Conservation (phyloP, 2,888 invertebrate genomes). For the Netelia fuscicornis region DNA sequence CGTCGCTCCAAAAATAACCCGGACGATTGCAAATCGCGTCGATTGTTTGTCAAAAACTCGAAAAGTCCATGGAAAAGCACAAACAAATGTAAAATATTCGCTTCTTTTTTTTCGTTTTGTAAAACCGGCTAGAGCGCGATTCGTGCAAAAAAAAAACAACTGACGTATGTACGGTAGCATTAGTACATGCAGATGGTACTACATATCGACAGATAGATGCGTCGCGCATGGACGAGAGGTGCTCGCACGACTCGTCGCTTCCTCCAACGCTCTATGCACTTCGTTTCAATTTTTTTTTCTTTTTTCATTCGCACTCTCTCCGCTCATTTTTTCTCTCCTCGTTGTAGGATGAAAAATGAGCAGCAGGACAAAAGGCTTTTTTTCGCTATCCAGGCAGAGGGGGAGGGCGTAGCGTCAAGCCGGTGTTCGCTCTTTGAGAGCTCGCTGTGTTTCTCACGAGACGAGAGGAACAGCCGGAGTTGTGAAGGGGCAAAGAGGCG, state of each 20-base stretch:
- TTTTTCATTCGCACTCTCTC: conserved; percentile 19
- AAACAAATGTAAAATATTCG: too few relatives aligned
- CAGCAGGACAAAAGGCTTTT: conserved; percentile 66
- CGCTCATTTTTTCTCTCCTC: conserved; percentile 49
- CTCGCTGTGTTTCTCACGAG: conserved; percentile 59
- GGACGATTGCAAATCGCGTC: too few relatives aligned
- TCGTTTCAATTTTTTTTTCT: conserved; percentile 43
- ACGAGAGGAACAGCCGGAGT: conserved; percentile 28
- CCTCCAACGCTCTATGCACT: conserved; percentile 41
- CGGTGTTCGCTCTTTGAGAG: conserved; percentile 62
- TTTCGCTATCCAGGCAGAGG: conserved; percentile 43
- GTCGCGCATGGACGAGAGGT: neutral
- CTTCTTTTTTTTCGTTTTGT: too few relatives aligned
- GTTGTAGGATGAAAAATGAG: conserved; percentile 67
- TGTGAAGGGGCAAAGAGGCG: conserved; percentile 43
- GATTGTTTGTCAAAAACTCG: too few relatives aligned
- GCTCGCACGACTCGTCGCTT: conserved; percentile 11
- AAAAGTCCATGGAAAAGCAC: too few relatives aligned
- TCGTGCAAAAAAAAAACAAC: neutral
- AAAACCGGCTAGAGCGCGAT: neutral
- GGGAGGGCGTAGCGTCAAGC: conserved; percentile 12
- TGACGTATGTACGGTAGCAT: neutral
- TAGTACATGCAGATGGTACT: neutral
- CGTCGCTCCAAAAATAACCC: too few relatives aligned
- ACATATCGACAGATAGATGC: conserved; percentile 24